Conservation (phyloP, 2,888 invertebrate genomes). For the Coremacera marginata region DNA sequence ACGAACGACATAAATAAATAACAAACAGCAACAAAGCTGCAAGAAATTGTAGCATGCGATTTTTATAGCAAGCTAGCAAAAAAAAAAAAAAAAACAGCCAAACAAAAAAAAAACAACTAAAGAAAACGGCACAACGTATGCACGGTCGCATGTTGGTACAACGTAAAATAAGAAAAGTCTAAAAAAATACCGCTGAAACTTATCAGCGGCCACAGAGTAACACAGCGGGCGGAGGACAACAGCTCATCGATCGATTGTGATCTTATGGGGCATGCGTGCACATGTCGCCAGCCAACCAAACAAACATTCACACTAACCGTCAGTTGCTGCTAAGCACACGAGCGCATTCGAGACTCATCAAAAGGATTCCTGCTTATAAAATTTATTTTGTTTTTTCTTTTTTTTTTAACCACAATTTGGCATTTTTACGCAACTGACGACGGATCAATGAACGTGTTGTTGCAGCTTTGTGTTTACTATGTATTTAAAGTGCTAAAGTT, state of each 20-base stretch:
- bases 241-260: constrained; percentile 2
- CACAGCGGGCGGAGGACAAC: not conserved
- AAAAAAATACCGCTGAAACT: not conserved
- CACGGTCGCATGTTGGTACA: not conserved
- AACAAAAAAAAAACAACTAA: not conserved
- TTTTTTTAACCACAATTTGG: not conserved
- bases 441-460: constrained; percentile 33
- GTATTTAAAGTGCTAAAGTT: not conserved
- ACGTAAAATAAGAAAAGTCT: not conserved
- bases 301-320: not conserved
- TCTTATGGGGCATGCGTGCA: constrained; percentile 24
- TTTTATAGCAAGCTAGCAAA: constrained; percentile 6
- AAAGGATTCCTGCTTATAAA: not conserved
- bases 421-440: constrained; percentile 9
- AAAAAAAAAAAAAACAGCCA: not conserved
- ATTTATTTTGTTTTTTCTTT: not conserved
- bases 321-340: not conserved
- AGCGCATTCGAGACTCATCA: not conserved
- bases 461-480: not conserved
- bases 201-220: not conserved
- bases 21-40: not conserved
- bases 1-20: constrained; percentile 29
- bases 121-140: constrained; percentile 6
- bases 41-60: constrained; percentile 8
- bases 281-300: constrained; percentile 5